Evolutionary conservation across 2,797 vertebrate genomes (phyloP).

Genomic region (Lemur catta): DNA sequence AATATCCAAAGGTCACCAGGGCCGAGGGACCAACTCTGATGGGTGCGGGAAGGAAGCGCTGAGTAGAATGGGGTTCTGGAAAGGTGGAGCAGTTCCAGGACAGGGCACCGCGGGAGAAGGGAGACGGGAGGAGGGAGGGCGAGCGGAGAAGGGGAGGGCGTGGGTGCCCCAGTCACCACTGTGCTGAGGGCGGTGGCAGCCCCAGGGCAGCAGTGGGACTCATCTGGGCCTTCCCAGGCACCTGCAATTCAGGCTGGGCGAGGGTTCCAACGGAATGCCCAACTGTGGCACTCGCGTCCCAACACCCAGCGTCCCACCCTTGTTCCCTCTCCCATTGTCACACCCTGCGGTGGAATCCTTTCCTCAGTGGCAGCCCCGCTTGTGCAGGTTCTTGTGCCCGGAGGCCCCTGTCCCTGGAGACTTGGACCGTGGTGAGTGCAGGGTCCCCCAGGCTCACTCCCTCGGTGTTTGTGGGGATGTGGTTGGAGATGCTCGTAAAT

Average conservation of each 20-base stretch:
- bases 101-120: fast-evolving
- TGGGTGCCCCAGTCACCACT: fast-evolving
- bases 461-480: background rate
- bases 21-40: background rate
- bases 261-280: fast-evolving
- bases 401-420: background rate
- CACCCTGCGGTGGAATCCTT: background rate
- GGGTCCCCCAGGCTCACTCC: background rate
- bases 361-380: fast-evolving
- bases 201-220: fast-evolving
- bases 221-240: fast-evolving
- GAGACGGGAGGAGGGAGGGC: background rate
- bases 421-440: fast-evolving
- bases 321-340: too few relatives aligned
- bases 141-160: fast-evolving
- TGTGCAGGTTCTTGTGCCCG: background rate
- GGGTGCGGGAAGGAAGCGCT: background rate
- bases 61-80: background rate
- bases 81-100: background rate
- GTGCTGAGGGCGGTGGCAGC: background rate
- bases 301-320: fast-evolving
- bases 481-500: background rate
- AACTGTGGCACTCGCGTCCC: fast-evolving
- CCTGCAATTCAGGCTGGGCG: fast-evolving
- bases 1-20: fast-evolving